Evolutionary conservation across 1,140 invertebrate species (phyloP).

Genomic region (Rhysida immarginata): DNA sequence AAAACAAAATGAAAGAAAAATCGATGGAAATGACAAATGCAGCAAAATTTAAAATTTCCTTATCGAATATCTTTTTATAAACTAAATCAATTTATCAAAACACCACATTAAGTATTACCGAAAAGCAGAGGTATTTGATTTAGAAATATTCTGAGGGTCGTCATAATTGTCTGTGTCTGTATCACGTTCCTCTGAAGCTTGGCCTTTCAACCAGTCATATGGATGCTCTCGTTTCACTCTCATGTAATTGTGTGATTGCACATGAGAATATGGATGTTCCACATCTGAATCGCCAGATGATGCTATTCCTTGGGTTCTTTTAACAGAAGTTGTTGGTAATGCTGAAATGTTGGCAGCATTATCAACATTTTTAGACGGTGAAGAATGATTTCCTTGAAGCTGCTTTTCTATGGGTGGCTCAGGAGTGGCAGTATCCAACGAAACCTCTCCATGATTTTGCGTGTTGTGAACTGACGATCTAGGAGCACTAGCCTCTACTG

Average conservation of each 20-base stretch:
- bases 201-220: slow-evolving; percentile 1
- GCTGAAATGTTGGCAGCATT: not conserved
- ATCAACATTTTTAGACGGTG: not conserved
- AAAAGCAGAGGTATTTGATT: no score
- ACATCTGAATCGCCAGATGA: slow-evolving; percentile 1
- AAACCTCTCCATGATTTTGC: not conserved
- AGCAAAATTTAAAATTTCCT: no score
- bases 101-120: no score
- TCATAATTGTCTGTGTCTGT: slow-evolving; percentile 30
- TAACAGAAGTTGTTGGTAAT: not conserved
- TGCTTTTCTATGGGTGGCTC: not conserved
- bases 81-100: no score
- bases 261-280: slow-evolving; percentile 51
- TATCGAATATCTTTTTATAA: no score
- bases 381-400: not conserved
- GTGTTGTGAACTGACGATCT: not conserved
- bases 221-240: slow-evolving; percentile 9
- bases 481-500: slow-evolving; percentile 29
- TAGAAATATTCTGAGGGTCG: slow-evolving; percentile 26
- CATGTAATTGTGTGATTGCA: slow-evolving; percentile 21
- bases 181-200: slow-evolving; percentile 15
- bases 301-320: not conserved
- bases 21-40: no score
- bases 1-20: no score
- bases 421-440: not conserved